phyloP scores from a whole-genome alignment of 2,888 invertebrate species.

The Onthophagus sagittarius region DNA sequence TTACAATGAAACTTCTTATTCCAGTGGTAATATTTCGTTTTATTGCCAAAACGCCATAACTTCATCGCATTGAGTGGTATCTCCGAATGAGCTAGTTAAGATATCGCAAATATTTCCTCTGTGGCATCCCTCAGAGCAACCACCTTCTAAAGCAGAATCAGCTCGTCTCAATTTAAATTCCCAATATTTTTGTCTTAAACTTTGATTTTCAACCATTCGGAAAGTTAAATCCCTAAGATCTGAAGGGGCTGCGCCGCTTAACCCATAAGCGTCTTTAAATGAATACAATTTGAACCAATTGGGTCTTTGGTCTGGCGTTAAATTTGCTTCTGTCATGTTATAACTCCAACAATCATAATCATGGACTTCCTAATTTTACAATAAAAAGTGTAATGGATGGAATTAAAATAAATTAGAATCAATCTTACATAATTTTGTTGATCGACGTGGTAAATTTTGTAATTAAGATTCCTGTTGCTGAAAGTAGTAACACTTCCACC shows the following conservation, averaged over 20 bases:
- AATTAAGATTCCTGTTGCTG: constrained; percentile 62
- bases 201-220: constrained; percentile 43
- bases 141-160: constrained; percentile 25
- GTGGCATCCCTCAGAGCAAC: constrained; percentile 27
- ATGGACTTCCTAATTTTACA: constrained; percentile 36
- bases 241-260: constrained; percentile 43
- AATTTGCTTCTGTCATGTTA: constrained; percentile 47
- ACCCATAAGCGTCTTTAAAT: constrained; percentile 48
- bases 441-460: constrained; percentile 39
- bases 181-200: constrained; percentile 41
- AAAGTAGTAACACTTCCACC: constrained; percentile 83
- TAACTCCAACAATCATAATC: constrained; percentile 49
- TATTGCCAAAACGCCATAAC: constrained; percentile 13
- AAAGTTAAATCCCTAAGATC: constrained; percentile 46
- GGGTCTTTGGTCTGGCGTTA: constrained; percentile 34
- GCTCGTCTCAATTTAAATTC: constrained; percentile 21
- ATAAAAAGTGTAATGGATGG: background rate
- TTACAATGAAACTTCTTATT: background rate
- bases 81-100: constrained; percentile 53
- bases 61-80: constrained; percentile 40
- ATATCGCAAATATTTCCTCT: constrained; percentile 49
- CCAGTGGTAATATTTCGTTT: background rate
- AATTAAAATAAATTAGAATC: background rate
- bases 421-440: constrained; percentile 36
- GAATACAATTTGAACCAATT: constrained; percentile 48